Base-by-base conservation (phyloP, 2,888 invertebrate genomes). In the Aleiodes testaceus region DNA sequence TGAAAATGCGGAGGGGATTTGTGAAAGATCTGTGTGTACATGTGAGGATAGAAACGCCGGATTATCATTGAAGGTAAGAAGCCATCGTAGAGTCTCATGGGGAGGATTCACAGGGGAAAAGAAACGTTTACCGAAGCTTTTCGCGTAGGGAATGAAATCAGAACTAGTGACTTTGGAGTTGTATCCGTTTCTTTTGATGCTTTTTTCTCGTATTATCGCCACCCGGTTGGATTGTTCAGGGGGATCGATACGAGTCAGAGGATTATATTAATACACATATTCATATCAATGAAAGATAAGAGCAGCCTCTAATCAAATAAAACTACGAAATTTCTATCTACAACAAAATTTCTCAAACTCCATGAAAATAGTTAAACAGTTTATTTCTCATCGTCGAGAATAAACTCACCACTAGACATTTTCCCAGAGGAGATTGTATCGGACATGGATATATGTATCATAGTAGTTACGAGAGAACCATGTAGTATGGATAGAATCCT, bases 401-500 rank as follows among this genome's bases (percentile, higher is more conserved):
- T 59, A 59, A 59, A 36, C 59, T 42, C 36, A 30, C 18, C 36
- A 30, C 18, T 36, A 59, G 18, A 20, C 59, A 9, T 18, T 42
- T 59, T 59, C 59, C 59, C 59, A 59, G 42, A 16, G 59, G 59
- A 59, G 59, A 59, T 36, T 36, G 36, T 59, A 59, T 59, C 42
- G 59, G 36, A 59, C 30, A 16, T 11, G 36, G 36, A 36, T 59
- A 59, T 59, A 59, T 59, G 59, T 59, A 59, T 59, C 59, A 59
- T 18, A 18, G 36, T 36, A 42, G 55, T 45, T 45, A 22, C 7
- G 30, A 14, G 67, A 70, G 67, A 42, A 26, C 12, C 70, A 72
- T 71, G 68, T 67, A 72, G 75, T 78, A 78, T 78, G 80, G 79
- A 82, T 79, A 78, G 83, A 84, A 84, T 83, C 84, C 84, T 84